Evolutionary conservation across 2,888 invertebrate genomes (phyloP).

Genomic region (Chrysolina americana): DNA sequence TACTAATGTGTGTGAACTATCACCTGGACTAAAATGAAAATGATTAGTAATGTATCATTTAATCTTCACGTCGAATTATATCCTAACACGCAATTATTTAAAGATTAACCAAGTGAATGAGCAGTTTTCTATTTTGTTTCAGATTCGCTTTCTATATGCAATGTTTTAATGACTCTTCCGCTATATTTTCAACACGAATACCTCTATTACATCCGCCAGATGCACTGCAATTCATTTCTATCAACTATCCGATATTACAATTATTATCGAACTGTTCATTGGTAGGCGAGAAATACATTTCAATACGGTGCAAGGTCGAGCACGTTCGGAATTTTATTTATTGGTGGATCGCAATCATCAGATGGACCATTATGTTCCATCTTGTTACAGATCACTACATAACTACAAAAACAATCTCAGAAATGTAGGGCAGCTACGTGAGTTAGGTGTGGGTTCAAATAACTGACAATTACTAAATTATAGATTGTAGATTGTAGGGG

Average conservation of each 20-base stretch:
- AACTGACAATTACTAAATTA: too few relatives aligned
- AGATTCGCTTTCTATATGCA: constrained; percentile 6
- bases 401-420: too few relatives aligned
- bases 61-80: background rate
- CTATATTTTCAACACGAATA: background rate
- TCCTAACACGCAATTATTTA: background rate
- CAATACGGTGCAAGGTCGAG: background rate
- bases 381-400: too few relatives aligned
- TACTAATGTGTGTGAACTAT: too few relatives aligned
- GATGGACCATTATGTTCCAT: background rate
- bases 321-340: background rate
- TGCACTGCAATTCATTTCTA: background rate
- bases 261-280: background rate
- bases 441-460: too few relatives aligned
- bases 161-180: constrained; percentile 4
- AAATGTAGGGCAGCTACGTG: too few relatives aligned
- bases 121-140: constrained; percentile 10
- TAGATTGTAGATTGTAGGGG: too few relatives aligned
- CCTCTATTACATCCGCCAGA: background rate
- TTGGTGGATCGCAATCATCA: background rate
- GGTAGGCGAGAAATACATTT: background rate
- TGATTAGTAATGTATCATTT: background rate
- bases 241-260: background rate
- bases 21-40: background rate
- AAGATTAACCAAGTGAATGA: constrained; percentile 11